Base-by-base conservation (phyloP, 2,113 vertebrate genomes). In the Chaetura pelagica region DNA sequence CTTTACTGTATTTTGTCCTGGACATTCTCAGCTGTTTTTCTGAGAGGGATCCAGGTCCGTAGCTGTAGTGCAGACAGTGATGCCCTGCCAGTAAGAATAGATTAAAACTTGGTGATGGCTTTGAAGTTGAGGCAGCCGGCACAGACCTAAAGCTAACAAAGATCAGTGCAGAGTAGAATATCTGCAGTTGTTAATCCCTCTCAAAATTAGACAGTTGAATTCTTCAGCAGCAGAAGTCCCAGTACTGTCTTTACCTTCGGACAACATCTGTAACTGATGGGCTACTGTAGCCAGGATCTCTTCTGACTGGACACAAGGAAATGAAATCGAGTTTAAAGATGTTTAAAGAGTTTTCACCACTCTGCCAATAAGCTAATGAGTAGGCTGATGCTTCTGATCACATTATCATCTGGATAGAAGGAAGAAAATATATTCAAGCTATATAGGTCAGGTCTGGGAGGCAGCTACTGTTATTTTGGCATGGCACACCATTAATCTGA, bases 371-470 rank as follows among this genome's bases (percentile, higher is more conserved):
- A 92, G 9, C 15, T 88, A 44, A 82, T 26, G 59, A 79, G 72
- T 16, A 91, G 54, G 49, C 71, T 87, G 78, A 79, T 79, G 44
- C 27, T 87, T 87, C 58, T 91, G 66, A 93, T 83, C 49, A 73
- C 34, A 79, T 52, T 77, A 91, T 85, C 84, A 91, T 90, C 87
- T 94, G 92, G 54, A 57, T 57, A 35, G 92, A 94, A 84, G 29
- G 64, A 84, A 79, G 71, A 94, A 94, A 91, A 94, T 84, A 49
- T 22, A 87, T 85, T 72, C n/a, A 78, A 73, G 40, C 57, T 79
- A 34, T 3, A 11, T 15, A 72, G 81, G 62, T 46, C 68, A 76
- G 81, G 34, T 75, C 71, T 64, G 58, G 19, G 75, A 90, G 44
- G 74, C 69, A 91, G 78, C 71, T 94, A 49, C 71, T 79, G 55